A percentile compares a stretch with the other conserved stretches of the same genome.
Evolutionary conservation across 2,797 vertebrate genomes (phyloP).

Genomic region (Parotocinclus haroldoi): DNA sequence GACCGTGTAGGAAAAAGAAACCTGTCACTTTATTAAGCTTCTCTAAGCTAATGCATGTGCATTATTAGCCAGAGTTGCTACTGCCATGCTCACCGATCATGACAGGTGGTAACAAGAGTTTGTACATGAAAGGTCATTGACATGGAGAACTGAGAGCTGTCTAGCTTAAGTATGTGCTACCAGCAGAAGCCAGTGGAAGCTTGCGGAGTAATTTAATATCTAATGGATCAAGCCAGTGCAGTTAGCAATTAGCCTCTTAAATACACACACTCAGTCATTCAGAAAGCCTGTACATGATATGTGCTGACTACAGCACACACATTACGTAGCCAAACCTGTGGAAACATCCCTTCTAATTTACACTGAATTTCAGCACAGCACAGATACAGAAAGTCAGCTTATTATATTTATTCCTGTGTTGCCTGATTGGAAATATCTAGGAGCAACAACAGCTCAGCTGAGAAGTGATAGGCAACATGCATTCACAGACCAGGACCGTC

Average conservation of each 20-base stretch:
- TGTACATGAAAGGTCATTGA: constrained; percentile 12
- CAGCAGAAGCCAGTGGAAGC: constrained; percentile 7
- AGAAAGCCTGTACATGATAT: background rate
- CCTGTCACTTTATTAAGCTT: constrained; percentile 45
- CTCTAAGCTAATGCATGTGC: constrained; percentile 35
- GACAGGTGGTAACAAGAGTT: constrained; percentile 14
- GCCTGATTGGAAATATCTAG: too few relatives aligned
- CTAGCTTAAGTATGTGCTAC: constrained; percentile 5
- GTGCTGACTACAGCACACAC: background rate
- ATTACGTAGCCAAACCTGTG: too few relatives aligned
- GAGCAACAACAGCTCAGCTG: too few relatives aligned
- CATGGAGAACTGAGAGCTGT: constrained; percentile 17
- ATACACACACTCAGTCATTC: constrained; percentile 4
- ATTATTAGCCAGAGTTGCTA: constrained; percentile 30
- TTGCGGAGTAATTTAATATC: too few relatives aligned
- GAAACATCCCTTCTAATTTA: background rate
- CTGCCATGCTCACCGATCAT: constrained; percentile 14
- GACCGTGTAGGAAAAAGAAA: constrained; percentile 26
- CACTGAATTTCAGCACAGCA: too few relatives aligned
- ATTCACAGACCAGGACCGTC: too few relatives aligned
- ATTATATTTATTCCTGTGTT: too few relatives aligned
- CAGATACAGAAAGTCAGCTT: too few relatives aligned
- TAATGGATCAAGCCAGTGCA: constrained; percentile 1
- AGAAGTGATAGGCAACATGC: too few relatives aligned
- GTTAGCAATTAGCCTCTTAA: constrained; percentile 34